Conservation (phyloP, 2,888 invertebrate genomes). For the Coleophora deauratella region DNA sequence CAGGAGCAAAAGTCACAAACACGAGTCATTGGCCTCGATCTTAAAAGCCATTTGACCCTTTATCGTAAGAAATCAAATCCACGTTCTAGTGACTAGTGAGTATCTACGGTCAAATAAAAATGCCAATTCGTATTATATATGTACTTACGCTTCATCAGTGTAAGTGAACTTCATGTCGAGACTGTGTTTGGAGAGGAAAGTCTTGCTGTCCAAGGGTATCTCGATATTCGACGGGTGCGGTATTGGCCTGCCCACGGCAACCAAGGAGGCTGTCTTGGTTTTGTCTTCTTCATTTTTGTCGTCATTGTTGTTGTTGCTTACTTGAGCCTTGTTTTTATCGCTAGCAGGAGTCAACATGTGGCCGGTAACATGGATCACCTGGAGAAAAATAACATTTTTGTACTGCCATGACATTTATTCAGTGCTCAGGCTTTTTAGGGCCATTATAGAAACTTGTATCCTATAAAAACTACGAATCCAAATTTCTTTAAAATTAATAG, state of each 20-base stretch:
- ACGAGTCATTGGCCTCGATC: too few species aligned
- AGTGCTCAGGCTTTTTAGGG: too few species aligned
- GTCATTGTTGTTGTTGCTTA: constrained; percentile 24
- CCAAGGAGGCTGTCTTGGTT: constrained; percentile 67
- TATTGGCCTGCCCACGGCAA: constrained; percentile 86
- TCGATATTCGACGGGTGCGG: constrained; percentile 95
- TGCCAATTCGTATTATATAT: background rate
- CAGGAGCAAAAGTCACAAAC: too few species aligned
- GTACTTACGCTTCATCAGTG: constrained; percentile 91
- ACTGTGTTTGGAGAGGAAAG: constrained; percentile 92
- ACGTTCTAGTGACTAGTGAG: too few species aligned
- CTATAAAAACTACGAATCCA: too few species aligned
- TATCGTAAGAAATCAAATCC: too few species aligned
- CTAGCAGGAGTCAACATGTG: constrained; percentile 76
- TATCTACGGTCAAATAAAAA: too few species aligned
- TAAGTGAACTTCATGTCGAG: constrained; percentile 97
- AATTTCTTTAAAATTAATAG: too few species aligned
- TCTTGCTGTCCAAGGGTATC: constrained; percentile 89
- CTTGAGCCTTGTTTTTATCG: constrained; percentile 27
- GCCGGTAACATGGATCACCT: constrained; percentile 93
- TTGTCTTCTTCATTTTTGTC: constrained; percentile 53
- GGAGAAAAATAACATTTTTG: constrained; percentile 23
- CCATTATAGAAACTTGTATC: too few species aligned
- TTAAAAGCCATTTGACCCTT: too few species aligned
- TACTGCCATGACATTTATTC: too few species aligned